Percentiles rank a stretch among this genome's conserved stretches.
phyloP scores from a whole-genome alignment of 2,113 vertebrate genomes.

The Leucopsar rothschildi region DNA sequence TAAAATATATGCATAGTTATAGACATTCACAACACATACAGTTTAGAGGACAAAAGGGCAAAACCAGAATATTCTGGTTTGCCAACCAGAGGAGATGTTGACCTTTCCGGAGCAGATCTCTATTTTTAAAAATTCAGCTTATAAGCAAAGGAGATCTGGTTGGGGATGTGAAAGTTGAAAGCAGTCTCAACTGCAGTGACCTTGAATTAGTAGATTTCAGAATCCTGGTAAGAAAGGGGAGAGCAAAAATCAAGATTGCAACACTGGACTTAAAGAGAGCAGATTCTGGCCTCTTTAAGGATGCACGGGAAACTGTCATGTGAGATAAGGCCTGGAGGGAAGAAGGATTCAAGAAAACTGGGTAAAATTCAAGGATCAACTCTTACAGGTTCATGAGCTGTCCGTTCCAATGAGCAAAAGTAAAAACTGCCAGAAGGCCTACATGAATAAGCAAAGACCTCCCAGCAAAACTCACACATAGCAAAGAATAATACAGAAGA shows the following conservation, averaged over 20 bases:
- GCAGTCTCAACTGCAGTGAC: not conserved
- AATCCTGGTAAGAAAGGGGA: not conserved
- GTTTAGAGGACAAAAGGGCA: not conserved
- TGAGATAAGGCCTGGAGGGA: not conserved
- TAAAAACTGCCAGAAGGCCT: not conserved
- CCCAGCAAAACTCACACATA: not conserved
- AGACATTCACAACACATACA: not conserved
- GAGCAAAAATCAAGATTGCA: not conserved
- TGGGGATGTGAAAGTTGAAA: not conserved
- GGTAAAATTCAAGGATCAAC: not conserved
- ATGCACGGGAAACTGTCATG: not conserved
- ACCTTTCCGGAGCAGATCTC: not conserved
- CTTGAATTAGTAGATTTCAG: not conserved
- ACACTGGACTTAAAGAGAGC: not conserved
- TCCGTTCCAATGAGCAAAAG: not conserved
- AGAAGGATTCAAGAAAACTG: not conserved
- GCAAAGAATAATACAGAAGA: not conserved
- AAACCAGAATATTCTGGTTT: not conserved
- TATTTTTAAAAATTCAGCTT: not conserved
- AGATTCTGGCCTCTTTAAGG: not conserved
- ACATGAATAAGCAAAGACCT: not conserved
- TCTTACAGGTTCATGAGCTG: not conserved
- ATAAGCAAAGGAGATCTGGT: not conserved
- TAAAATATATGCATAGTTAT: not conserved
- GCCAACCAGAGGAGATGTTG: not conserved